Conservation (phyloP, 2,888 invertebrate genomes). For the Phortica magna region DNA sequence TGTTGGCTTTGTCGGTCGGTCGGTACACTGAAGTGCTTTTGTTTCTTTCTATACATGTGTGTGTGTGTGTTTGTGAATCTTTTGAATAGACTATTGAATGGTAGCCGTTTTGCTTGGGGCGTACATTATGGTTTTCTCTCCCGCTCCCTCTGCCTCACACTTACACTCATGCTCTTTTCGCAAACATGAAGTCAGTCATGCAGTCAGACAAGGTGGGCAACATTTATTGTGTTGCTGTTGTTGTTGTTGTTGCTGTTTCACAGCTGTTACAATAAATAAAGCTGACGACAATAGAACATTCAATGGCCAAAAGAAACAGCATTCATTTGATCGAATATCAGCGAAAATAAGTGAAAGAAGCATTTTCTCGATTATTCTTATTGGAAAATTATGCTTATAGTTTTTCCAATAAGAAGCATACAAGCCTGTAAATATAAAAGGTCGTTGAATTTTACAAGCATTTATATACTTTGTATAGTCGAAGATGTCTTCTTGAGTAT, state of each 20-base stretch:
- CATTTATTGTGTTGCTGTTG: constrained; percentile 42
- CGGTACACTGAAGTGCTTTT: constrained; percentile 33
- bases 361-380: too few species aligned
- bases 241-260: constrained; percentile 26
- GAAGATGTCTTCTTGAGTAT: too few species aligned
- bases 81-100: constrained; percentile 43
- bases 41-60: not conserved
- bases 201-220: too few species aligned
- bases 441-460: too few species aligned
- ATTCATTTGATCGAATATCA: too few species aligned
- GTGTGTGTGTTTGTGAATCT: not conserved
- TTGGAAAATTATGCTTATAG: too few species aligned
- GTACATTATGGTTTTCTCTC: constrained; percentile 6
- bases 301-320: constrained; percentile 29
- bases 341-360: too few species aligned
- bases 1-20: constrained; percentile 39
- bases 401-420: too few species aligned
- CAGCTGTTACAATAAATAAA: constrained; percentile 62
- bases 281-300: constrained; percentile 44
- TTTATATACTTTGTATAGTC: too few species aligned
- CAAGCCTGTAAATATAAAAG: too few species aligned
- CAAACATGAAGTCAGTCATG: not conserved
- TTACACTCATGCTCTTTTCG: not conserved
- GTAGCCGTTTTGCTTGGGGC: constrained; percentile 21
- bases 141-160: not conserved